These are phyloP conservation scores for Rhamnusium bicolor DNA, from an alignment of 2,888 invertebrate genomes.

Conservation along the genomic window DNA sequence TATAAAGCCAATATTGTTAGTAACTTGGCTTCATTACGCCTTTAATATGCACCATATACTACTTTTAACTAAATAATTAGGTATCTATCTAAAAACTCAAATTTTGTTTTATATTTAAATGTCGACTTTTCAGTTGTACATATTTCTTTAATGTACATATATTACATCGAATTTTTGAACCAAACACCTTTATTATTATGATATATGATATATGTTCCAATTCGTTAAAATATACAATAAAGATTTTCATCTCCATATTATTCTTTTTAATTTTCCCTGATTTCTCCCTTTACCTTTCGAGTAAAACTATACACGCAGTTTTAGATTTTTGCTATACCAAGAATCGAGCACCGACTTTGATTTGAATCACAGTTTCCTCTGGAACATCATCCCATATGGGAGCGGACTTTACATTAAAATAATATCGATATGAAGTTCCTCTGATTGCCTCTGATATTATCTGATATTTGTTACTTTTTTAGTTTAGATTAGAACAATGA, in stretches of 20 bases:
- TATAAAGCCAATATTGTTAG: constrained; percentile 39
- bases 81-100: constrained; percentile 34
- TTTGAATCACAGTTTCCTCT: too few species aligned
- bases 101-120: constrained; percentile 34
- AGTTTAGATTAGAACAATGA: too few species aligned
- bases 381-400: too few species aligned
- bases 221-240: constrained; percentile 55
- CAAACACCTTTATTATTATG: constrained; percentile 32
- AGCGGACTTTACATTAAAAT: too few species aligned
- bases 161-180: constrained; percentile 56
- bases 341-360: too few species aligned
- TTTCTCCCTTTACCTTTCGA: background rate
- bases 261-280: background rate
- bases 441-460: too few species aligned
- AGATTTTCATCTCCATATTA: constrained; percentile 55
- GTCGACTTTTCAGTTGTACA: constrained; percentile 37
- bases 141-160: constrained; percentile 53
- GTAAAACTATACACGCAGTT: too few species aligned
- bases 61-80: constrained; percentile 29
- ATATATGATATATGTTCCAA: constrained; percentile 51
- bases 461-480: too few species aligned
- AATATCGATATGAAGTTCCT: too few species aligned
- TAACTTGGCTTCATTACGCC: constrained; percentile 44
- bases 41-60: constrained; percentile 41
- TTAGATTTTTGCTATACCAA: too few species aligned